A percentile compares a stretch with the other conserved stretches of the same genome.
phyloP scores from a whole-genome alignment of 1,140 invertebrate genomes.

The Metopolophium dirhodum region DNA sequence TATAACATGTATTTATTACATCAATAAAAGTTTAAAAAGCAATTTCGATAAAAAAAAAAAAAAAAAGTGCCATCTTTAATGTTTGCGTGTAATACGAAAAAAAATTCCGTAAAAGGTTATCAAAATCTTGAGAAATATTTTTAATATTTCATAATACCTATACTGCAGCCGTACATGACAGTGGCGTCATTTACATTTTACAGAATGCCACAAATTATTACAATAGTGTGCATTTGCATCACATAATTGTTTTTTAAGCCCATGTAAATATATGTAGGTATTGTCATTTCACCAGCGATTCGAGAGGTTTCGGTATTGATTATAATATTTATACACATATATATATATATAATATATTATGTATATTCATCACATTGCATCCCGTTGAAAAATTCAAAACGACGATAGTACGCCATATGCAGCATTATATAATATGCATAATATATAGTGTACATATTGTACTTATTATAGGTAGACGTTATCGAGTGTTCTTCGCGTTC shows the following conservation, averaged over 20 bases:
- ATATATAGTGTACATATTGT: not conserved
- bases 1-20: not conserved
- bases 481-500: not conserved
- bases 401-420: not conserved
- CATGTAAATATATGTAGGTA: not conserved
- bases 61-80: not conserved
- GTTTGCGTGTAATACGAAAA: not conserved
- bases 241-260: conserved; percentile 6
- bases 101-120: not conserved
- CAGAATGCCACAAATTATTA: not conserved
- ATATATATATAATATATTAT: not conserved
- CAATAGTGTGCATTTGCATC: conserved; percentile 3
- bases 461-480: not conserved
- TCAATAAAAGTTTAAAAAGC: not conserved
- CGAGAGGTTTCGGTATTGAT: not conserved
- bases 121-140: not conserved
- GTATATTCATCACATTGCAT: not conserved
- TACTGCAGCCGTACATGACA: not conserved
- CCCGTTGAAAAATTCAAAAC: not conserved
- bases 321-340: not conserved
- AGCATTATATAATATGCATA: not conserved
- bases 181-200: not conserved
- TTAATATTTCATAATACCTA: not conserved
- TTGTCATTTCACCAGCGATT: not conserved
- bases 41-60: not conserved